Evolutionary conservation across 2,797 vertebrate genomes (phyloP), one percentile per base, ranked within the genome.

Genomic region (Dryobates pubescens): DNA sequence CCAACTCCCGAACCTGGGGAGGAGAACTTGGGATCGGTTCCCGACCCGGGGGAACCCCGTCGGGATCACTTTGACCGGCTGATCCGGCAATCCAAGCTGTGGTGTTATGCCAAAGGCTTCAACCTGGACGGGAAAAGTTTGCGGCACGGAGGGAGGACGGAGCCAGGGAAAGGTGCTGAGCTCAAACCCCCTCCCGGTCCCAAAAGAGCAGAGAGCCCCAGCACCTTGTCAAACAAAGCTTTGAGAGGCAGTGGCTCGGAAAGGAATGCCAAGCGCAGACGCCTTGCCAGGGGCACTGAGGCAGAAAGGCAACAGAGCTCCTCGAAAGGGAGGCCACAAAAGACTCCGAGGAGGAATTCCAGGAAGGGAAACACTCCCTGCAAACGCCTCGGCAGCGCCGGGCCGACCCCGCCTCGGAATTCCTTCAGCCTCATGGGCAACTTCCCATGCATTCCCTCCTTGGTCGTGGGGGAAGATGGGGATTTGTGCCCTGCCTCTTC

Each of bases 71-170:
- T 98, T 19, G 97, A 98, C 81, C 93, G 98, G 32, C 91, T 98
- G 49, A 98, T 98, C 95, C 95, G 98, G 63, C 96, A 93, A 6
- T 98, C 97, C 65, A 98, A 98, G 86, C 96, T 98, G 17, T 98
- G 97, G 98, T 98, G 98, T 72, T 98, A 98, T 6, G 98, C 97
- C 26, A 97, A 98, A 45, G 97, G 97, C 2, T 98, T 98, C 88
- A 97, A 96, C 71, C 64, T 97, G 78, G 97, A 98, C 81, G 95
- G 97, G n/a, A 97, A 97, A 83, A 95, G 96, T 63, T 92, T 97
- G 83, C 95, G 97, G 64, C 96, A 56, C 6, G 83, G 81, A 23
- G 73, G 29, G 65, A 87, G 82, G 74, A 27, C 82, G 45, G 96
- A 95, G 36, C 78, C 45, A 3, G 61, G 93, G 12, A 82, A 56